phyloP scores from a whole-genome alignment of 37 sponge, comb jelly and placozoan genomes.

The Diacarnus erythraeanus region DNA sequence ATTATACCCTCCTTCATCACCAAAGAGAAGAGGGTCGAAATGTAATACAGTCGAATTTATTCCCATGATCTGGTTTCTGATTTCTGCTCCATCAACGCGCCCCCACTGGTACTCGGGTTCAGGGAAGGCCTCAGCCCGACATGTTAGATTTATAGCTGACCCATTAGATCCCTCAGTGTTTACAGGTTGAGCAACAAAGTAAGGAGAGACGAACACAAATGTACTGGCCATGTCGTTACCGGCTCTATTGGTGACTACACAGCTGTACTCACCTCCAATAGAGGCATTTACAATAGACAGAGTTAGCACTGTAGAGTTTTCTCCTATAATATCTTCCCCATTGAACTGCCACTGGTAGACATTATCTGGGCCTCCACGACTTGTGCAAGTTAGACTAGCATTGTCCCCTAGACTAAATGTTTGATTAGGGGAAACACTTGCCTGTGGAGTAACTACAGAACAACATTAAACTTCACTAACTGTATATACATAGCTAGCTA shows the following conservation, averaged over 20 bases:
- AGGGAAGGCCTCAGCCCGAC: conserved; percentile 13
- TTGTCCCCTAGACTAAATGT: not conserved
- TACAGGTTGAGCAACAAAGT: not conserved
- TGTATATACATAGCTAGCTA: not conserved
- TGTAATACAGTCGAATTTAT: not conserved
- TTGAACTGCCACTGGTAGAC: not conserved
- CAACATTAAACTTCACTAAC: too few relatives aligned
- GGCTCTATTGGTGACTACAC: conserved; percentile 1
- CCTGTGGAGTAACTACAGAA: not conserved
- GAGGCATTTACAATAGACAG: not conserved
- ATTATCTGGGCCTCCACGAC: conserved; percentile 2
- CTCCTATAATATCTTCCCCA: not conserved
- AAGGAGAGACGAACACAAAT: not conserved
- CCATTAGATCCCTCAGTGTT: not conserved
- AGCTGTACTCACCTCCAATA: conserved; percentile 7
- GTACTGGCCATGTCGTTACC: conserved; percentile 2
- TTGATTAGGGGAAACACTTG: not conserved
- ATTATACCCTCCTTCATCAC: not conserved
- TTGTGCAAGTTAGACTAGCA: not conserved
- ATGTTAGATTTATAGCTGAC: not conserved
- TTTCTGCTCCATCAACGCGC: not conserved
- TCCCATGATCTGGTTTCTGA: not conserved
- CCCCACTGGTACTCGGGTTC: not conserved
- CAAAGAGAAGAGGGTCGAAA: conserved; percentile 2
- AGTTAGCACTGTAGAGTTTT: not conserved